Conservation (phyloP, 2,113 vertebrate species). For the Triplophysa rosa region DNA sequence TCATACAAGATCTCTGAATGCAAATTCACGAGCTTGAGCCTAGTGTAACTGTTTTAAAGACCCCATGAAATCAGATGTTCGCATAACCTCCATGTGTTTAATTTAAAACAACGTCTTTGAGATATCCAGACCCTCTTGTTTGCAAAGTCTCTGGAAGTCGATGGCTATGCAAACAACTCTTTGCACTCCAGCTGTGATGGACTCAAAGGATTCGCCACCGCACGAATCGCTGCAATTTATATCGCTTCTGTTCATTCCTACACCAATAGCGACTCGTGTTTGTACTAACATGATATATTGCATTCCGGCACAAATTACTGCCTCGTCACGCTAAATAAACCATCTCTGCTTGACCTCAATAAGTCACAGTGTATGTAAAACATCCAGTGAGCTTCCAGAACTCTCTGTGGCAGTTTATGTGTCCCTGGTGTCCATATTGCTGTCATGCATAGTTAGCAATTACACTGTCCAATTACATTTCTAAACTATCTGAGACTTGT, state of each 20-base stretch:
- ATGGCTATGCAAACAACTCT: slow-evolving; percentile 55
- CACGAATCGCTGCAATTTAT: not conserved
- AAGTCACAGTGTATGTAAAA: slow-evolving; percentile 37
- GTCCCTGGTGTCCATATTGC: slow-evolving; percentile 39
- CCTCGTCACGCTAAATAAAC: slow-evolving; percentile 33
- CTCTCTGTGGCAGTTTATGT: slow-evolving; percentile 36
- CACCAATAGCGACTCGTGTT: slow-evolving; percentile 18
- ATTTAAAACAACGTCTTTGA: slow-evolving; percentile 57
- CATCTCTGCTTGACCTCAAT: slow-evolving; percentile 38
- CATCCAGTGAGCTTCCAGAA: slow-evolving; percentile 14
- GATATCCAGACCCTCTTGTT: slow-evolving; percentile 57
- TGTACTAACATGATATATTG: slow-evolving; percentile 29
- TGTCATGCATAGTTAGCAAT: slow-evolving; percentile 39
- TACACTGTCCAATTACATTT: slow-evolving; percentile 38
- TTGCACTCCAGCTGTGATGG: not conserved
- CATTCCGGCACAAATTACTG: slow-evolving; percentile 22
- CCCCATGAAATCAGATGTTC: no score
- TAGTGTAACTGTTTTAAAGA: not conserved
- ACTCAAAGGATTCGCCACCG: not conserved
- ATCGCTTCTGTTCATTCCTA: not conserved
- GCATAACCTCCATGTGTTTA: slow-evolving; percentile 55
- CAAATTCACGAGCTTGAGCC: not conserved
- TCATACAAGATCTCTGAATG: not conserved
- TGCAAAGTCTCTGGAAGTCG: slow-evolving; percentile 59
- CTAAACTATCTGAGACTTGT: slow-evolving; percentile 36